Base-by-base conservation (phyloP, 2,888 invertebrate genomes). In the Amblyjoppa fuscipennis region DNA sequence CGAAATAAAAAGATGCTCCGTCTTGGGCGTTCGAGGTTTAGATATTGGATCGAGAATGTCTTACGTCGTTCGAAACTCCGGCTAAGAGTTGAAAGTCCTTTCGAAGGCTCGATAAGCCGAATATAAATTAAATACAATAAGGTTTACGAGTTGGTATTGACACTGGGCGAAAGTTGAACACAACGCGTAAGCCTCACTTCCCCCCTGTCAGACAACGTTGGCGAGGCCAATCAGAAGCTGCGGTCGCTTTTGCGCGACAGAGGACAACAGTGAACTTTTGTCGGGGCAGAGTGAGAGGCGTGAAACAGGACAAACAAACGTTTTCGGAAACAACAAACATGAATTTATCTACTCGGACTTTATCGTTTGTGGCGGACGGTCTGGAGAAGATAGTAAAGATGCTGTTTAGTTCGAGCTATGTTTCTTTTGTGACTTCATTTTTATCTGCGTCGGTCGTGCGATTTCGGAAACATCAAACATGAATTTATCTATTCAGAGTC, bases 131-230 rank as follows among this genome's bases (percentile, higher is more conserved):
- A 69, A 81, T 59, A 61, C 34, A 20, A 59, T 9, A 6, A 6
- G 9, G 31, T 64, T 20, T 64, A 68, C 53, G 53, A 64, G 0
- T n/a, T 70, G 41, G 64, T 56, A 78, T 78, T 53, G 73, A 81
- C 78, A 78, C 78, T 78, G 74, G 53, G 61, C 77, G 61, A 81
- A 78, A 78, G 78, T 78, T 78, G 69, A 66, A 76, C 76, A 73
- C 81, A 74, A 78, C 77, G 66, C 69, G 74, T 70, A 56, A 64
- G 61, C 51, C 59, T 51, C 38, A 16, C 49, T 25, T 38, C 34
- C 66, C 28, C 25, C 25, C 34, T 38, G 41, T 28, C 38, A n/a
- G 31, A 41, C 68, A 68, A 68, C 20, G 20, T 68, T 41, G 7
- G 34, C 77, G 74, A 31, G 51, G 79, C 69, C 70, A 79, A 75